Evolutionary conservation across 2,797 vertebrate genomes (phyloP), one percentile per base, ranked within the genome.

Genomic region (Sphenodon punctatus): DNA sequence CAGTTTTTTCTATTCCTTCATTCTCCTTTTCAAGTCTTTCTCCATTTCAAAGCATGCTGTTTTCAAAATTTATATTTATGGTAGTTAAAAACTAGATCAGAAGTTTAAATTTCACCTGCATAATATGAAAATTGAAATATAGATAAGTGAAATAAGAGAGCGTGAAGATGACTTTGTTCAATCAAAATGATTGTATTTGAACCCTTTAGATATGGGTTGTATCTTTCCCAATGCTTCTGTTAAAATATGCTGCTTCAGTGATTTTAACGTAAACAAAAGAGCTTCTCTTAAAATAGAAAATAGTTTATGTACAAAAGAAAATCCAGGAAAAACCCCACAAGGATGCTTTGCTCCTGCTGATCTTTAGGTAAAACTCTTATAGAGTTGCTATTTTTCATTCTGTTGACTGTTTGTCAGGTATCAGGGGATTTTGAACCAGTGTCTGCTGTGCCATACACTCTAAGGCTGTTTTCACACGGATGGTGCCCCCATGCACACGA

Each of bases 211-310:
- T 19, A 59, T 59, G 78, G 17, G 27, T 53, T 53, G 10, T 55
- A 16, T 68, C 9, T 10, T 65, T 36, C 58, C 5, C 48, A 30
- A 17, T 17, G 65, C 78, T 61, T 19, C 27, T 49, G 12, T 23
- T 61, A 13, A 49, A 22, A 3, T 41, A 61, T 39, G 70, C 8
- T 67, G 5, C 67, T 78, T 4, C 7, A 70, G n/a, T 46, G 58
- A 43, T 0, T 0, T 36, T 53, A 74, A 64, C 42, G 64, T 16
- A 58, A n/a, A n/a, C 27, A 53, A 13, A 10, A 2, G 15, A 32
- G 8, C 83, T 83, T 80, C 77, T 68, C 32, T 58, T 64, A 69
- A 30, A 46, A 2, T 38, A 42, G 81, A 49, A 8, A 22, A 60
- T 41, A 68, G 12, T 13, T n/a, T 8, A 14, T 51, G n/a, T n/a